Base-by-base conservation (phyloP, 1,140 invertebrate species). In the Delia radicum region DNA sequence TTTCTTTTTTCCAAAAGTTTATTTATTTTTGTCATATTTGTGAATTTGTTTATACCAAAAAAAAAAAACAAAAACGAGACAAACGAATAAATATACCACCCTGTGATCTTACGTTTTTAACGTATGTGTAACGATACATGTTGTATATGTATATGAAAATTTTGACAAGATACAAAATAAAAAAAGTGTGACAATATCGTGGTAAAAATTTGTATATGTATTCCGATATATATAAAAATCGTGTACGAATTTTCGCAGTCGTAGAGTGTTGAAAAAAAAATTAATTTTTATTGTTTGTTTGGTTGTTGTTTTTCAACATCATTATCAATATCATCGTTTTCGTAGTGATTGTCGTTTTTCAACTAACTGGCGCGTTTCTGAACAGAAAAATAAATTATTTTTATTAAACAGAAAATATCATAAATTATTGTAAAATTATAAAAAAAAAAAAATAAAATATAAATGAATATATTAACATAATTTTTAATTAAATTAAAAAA, bases 251-350 rank as follows among this genome's bases (percentile, higher is more conserved):
- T 72, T 37, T 72, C 69, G 69, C 42, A 37, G 31, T 72, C 29
- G 28, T 29, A 28, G 62, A 65, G 62, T 65, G 62, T 65, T 65
- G 27, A 65, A 65, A 65, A 65, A 65, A 29, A 29, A 15, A 42
- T 42, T 55, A 55, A 8, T 21, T 71, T 63, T 78, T 55, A 76
- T 79, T 75, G 78, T 76, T 71, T 77, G 77, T 78, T 75, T 76
- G 76, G 42, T 75, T 75, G 33, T 77, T 79, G 78, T 75, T 69
- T 73, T 71, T 74, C 71, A 65, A 46, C 71, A 73, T 73, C 71
- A 55, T 73, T 46, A 65, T 73, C 73, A 55, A 29, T 72, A 69
- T 42, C 74, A 55, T 18, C 48, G 48, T 55, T 21, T 55, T 69
- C 37, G 65, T 69, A 28, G 65, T 69, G 65, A n/a, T 21, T 12